Base-by-base conservation (phyloP, 35 echinoderm and acorn worm genomes). In the Patiria miniata region DNA sequence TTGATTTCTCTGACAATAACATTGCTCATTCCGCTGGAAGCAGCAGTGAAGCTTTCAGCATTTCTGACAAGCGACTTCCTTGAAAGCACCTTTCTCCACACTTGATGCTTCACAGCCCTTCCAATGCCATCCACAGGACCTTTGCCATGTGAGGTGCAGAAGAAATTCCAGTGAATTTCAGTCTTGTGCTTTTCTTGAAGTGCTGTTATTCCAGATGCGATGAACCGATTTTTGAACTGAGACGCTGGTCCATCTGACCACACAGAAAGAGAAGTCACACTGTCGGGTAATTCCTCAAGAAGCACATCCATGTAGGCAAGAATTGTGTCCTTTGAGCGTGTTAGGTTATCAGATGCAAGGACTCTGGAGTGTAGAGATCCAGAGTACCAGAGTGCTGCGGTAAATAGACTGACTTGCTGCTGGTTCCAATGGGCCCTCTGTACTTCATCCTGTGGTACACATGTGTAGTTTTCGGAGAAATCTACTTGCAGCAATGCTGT, bases 391-490 rank as follows among this genome's bases (percentile, higher is more conserved):
- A 88, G 37, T 19, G 88, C 80, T 88, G 79, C 30, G 4, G 91
- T 89, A 77, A 90, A 81, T 12, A 93, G 51, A 53, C 52, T 93
- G 22, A 89, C 82, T 52, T 79, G 81, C 17, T 5, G 37, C 42
- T 89, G 81, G 40, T 93, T 93, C 87, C 92, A 93, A 38, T 93
- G 61, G 36, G 87, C 92, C 78, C 87, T 90, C 53, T 93, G 92
- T 16, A 93, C 73, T 81, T 93, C 92, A 80, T 93, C 92, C 65
- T 93, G 92, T 21, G 5, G 44, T 14, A 89, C 81, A 82, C 92
- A 93, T 1, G 91, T 93, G 51, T 88, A 93, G 61, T 88, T 93
- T 36, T 84, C 84, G 16, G 79, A 80, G 52, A 93, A 93, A 78
- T 88, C 91, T 21, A 91, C 61, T 68, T 91, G 89, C 5, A 91